A percentile compares a stretch with the other conserved stretches of the same genome.
phyloP scores from a whole-genome alignment of 23 tunicate genomes.

The Clavelina lepadiformis region DNA sequence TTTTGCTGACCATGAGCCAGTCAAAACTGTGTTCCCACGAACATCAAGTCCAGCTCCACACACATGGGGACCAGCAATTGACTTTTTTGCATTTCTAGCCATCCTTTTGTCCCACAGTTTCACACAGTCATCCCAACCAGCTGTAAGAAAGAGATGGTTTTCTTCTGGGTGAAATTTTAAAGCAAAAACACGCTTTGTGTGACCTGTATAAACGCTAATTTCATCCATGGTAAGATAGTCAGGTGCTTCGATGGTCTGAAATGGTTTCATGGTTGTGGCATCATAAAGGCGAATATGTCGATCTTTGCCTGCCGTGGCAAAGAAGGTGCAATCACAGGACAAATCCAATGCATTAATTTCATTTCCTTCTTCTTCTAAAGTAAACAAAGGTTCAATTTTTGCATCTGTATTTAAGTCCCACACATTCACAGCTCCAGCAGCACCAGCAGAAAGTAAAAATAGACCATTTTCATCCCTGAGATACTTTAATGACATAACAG shows the following conservation, averaged over 20 bases:
- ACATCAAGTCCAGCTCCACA: conserved; percentile 76
- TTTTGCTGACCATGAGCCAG: conserved; percentile 82
- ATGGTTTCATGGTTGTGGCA: conserved; percentile 24
- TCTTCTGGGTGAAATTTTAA: conserved; percentile 69
- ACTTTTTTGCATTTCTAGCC: conserved; percentile 45
- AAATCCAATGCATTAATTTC: conserved; percentile 72
- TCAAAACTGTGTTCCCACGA: conserved; percentile 26
- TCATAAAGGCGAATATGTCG: conserved; percentile 69
- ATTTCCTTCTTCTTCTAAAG: conserved; percentile 46
- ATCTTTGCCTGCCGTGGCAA: conserved; percentile 85
- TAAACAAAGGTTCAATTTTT: conserved; percentile 7
- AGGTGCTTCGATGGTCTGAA: conserved; percentile 34
- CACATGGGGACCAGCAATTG: conserved; percentile 64
- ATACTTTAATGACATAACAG: conserved; percentile 48
- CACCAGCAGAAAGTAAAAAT: conserved; percentile 45
- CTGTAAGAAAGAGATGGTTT: conserved; percentile 66
- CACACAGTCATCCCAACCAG: conserved; percentile 85
- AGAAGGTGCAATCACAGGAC: conserved; percentile 37
- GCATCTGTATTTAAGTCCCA: conserved; percentile 14
- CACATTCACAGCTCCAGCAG: conserved; percentile 33
- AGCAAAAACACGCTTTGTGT: conserved; percentile 70
- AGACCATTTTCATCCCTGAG: conserved; percentile 8
- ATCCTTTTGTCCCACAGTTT: conserved; percentile 91
- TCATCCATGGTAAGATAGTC: conserved; percentile 65
- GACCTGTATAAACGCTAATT: conserved; percentile 41